Evolutionary conservation across 2,113 vertebrate species (phyloP).

Genomic region (Galeopterus variegatus): DNA sequence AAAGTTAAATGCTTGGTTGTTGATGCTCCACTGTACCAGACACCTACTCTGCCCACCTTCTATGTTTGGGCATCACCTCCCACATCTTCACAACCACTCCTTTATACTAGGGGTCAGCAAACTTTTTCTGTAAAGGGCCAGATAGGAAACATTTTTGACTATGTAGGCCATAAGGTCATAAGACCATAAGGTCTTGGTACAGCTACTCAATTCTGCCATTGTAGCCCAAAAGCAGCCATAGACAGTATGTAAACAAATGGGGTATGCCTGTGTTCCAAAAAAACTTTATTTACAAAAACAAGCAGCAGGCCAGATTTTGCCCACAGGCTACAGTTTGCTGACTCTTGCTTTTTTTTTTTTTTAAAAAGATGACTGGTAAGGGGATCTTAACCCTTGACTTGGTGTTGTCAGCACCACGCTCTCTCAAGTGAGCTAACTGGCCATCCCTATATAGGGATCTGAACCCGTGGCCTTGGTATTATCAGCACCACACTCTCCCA

Average conservation of each 20-base stretch:
- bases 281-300: not conserved
- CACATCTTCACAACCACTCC: not conserved
- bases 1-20: not conserved
- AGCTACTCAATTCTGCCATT: not conserved
- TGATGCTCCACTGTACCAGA: not conserved
- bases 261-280: not conserved
- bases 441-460: too few species aligned
- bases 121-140: not conserved
- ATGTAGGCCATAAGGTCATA: not conserved
- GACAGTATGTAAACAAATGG: not conserved
- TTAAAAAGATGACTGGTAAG: too few species aligned
- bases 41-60: not conserved
- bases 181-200: not conserved
- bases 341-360: not conserved
- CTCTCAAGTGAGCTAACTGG: too few species aligned
- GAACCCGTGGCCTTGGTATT: too few species aligned
- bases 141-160: not conserved
- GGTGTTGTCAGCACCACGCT: too few species aligned
- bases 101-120: not conserved
- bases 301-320: not conserved
- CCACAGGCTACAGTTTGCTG: not conserved
- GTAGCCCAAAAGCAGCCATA: not conserved
- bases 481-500: too few species aligned
- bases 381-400: too few species aligned
- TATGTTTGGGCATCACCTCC: not conserved